These are phyloP conservation scores for Drosophila histrio DNA, from an alignment of 2,888 invertebrate genomes.

Conservation along the genomic window DNA sequence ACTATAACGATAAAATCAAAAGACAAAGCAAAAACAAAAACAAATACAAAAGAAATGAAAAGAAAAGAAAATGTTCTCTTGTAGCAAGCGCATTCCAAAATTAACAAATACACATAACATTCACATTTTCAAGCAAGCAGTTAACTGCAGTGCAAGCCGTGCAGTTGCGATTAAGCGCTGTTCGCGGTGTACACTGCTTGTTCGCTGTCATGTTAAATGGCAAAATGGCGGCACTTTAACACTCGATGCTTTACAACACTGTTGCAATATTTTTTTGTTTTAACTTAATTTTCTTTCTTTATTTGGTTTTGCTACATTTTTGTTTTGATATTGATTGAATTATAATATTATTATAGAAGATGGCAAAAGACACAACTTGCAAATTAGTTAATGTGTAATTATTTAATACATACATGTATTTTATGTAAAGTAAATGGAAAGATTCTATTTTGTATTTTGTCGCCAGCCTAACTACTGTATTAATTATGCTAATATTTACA, in stretches of 20 bases:
- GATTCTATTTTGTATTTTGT: constrained; percentile 63
- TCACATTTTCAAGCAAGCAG: constrained; percentile 46
- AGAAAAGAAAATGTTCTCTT: constrained; percentile 38
- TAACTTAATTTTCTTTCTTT: constrained; percentile 24
- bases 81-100: constrained; percentile 62
- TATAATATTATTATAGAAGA: constrained; percentile 35
- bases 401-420: constrained; percentile 59
- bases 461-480: constrained; percentile 77
- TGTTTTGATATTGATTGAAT: constrained; percentile 62
- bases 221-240: constrained; percentile 37
- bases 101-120: constrained; percentile 12
- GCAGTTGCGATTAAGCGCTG: neutral
- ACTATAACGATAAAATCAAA: constrained; percentile 30
- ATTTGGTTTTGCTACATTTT: constrained; percentile 47
- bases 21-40: constrained; percentile 24
- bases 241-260: constrained; percentile 58
- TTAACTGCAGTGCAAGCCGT: constrained; percentile 16
- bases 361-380: constrained; percentile 52
- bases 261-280: constrained; percentile 62
- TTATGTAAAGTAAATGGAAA: constrained; percentile 64
- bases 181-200: constrained; percentile 14
- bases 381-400: constrained; percentile 58
- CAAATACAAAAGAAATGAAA: constrained; percentile 36
- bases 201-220: constrained; percentile 7
- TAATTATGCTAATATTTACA: constrained; percentile 77